Evolutionary conservation across 2,888 invertebrate genomes (phyloP), one percentile per base, ranked within the genome.

Genomic region (Lepidochitona cinerea): DNA sequence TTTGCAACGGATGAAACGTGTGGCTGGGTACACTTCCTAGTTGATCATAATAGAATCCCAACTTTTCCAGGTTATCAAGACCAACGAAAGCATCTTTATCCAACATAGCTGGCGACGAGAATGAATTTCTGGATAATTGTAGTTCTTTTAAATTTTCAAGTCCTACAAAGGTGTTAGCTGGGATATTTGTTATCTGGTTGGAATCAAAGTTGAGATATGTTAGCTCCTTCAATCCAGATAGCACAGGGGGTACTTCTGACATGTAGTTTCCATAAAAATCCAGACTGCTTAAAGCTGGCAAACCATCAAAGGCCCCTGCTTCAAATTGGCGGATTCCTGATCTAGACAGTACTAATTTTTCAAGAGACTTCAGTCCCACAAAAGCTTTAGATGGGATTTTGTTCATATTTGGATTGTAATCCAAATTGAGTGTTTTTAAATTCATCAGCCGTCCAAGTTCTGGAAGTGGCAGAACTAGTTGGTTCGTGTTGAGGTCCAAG

Each of bases 191-290:
- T 37, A 68, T 68, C 3, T 1, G 1, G 32, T 68, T 68, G 6
- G 68, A 18, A 68, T 68, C 68, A 29, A 68, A 49, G 41, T 37
- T 68, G 1, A 68, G 26, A 37, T n/a, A 26, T 49, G 26, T 12
- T 32, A 68, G 32, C 9, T 29, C 32, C 4, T 14, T 37, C 12
- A 68, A 49, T 3, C 12, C 49, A 18, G 5, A 23, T 26, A 68
- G 6, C n/a, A n/a, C 68, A 3, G 35, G 1, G 5, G 68, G 68
- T 3, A 68, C 68, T 23, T n/a, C 37, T 1, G 23, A 18, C 6
- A 68, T 14, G 2, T 23, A 1, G 18, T 68, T 68, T 9, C 68
- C 68, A 26, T 68, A 68, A 12, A 68, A 68, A 68, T 32, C 32
- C 18, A 68, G 29, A 4, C 41, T 32, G 4, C 14, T 6, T 2